Conservation (phyloP, 2,113 vertebrate genomes). For the Antennarius striatus region DNA sequence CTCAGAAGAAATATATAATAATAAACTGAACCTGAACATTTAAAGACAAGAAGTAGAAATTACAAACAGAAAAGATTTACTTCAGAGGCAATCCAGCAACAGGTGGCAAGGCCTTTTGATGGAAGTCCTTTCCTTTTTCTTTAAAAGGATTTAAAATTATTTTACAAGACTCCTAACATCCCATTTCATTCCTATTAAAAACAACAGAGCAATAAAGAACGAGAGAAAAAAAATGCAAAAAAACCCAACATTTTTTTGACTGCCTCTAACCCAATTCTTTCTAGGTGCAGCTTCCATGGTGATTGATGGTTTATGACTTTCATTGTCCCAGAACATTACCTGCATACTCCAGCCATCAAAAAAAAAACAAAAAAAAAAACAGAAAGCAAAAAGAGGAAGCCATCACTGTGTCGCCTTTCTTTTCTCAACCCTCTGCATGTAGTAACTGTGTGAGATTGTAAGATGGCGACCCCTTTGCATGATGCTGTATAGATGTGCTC, state of each 20-base stretch:
- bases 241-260: constrained; percentile 76
- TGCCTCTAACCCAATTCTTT: constrained; percentile 41
- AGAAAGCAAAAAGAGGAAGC: constrained; percentile 46
- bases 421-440: constrained; percentile 72
- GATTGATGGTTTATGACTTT: constrained; percentile 81
- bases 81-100: constrained; percentile 89
- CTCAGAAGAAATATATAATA: constrained; percentile 84
- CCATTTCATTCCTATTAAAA: constrained; percentile 92
- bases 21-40: constrained; percentile 88
- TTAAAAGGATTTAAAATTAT: constrained; percentile 97
- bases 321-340: constrained; percentile 69
- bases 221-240: constrained; percentile 64
- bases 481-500: constrained; percentile 90
- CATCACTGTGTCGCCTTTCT: constrained; percentile 70
- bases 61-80: constrained; percentile 86
- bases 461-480: constrained; percentile 87
- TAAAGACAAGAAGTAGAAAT: constrained; percentile 86
- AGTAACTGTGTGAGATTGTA: constrained; percentile 87
- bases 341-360: constrained; percentile 51
- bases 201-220: constrained; percentile 58
- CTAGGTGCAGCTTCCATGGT: constrained; percentile 46
- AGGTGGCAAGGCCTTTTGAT: constrained; percentile 80
- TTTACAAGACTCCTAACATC: constrained; percentile 96
- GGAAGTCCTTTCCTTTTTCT: constrained; percentile 69
- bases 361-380: background rate